Base-by-base conservation (phyloP, 2,113 vertebrate species). In the Sphaerodactylus townsendi region DNA sequence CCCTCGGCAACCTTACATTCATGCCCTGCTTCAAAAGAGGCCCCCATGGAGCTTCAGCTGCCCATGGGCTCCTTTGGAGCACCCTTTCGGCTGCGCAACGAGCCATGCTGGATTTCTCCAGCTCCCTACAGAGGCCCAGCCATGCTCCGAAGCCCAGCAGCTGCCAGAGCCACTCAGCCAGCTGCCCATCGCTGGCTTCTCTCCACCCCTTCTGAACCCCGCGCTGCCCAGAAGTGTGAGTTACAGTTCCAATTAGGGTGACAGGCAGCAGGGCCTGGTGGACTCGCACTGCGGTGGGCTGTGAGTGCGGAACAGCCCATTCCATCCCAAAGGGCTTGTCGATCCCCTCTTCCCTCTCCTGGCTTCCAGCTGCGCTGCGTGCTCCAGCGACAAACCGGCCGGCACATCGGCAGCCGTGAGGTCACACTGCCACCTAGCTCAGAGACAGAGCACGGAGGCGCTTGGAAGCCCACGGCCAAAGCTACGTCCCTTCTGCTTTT, bases 351-450 rank as follows among this genome's bases (percentile, higher is more conserved):
- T 19, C 39, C 17, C 28, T 59, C 0, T 0, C 23, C 5, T 25
- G 28, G 17, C 0, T 6, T 0, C 3, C 8, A 79, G 59, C 73
- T 69, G 8, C 37, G n/a, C 39, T 46, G 2, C 19, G 35, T n/a
- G 0, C 75, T 30, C 39, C 39, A 25, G 7, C 14, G 7, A 28
- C 33, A 56, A 74, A 4, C 1, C 33, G 10, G 21, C 35, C 33
- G 9, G n/a, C 78, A 50, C 17, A 35, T 30, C 0, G 5, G 50
- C 4, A 35, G 23, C 28, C 0, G 2, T 62, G 8, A 7, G 19
- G 7, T 30, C 1, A 56, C 6, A 0, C 3, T 11, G 65, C 53
- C 71, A 56, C 1, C 46, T 14, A 37, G 44, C 7, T 2, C 10
- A 48, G 53, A 11, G 7, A 33, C 28, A 2, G 46, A 21, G 69